These are phyloP conservation scores for Resseliella maxima DNA, from an alignment of 2,888 invertebrate species.

Conservation along the genomic window DNA sequence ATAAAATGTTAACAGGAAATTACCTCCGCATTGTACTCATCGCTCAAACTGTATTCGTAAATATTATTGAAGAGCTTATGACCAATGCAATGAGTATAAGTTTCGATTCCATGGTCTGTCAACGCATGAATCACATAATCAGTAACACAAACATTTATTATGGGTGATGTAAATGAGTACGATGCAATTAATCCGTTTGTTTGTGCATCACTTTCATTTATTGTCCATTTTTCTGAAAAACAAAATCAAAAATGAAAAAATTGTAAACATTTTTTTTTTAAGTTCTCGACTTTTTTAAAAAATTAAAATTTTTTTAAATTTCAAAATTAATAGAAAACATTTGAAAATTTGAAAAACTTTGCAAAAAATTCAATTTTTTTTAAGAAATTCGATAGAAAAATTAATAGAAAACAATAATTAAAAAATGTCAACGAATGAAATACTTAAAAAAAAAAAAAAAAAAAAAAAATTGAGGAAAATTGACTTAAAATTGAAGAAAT, in stretches of 20 bases:
- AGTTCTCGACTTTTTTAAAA: too few relatives aligned
- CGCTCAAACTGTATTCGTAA: constrained; percentile 66
- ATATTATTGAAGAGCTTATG: constrained; percentile 71
- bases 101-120: constrained; percentile 80
- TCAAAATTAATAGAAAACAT: not conserved
- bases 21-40: constrained; percentile 64
- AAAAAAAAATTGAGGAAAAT: too few relatives aligned
- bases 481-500: too few relatives aligned
- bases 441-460: too few relatives aligned
- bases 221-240: constrained; percentile 65
- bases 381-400: too few relatives aligned
- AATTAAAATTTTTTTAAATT: not conserved
- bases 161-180: constrained; percentile 80
- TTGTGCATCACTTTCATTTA: constrained; percentile 62
- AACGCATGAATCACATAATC: constrained; percentile 78
- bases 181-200: constrained; percentile 71
- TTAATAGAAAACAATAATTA: too few relatives aligned
- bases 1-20: too few relatives aligned
- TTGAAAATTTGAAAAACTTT: too few relatives aligned
- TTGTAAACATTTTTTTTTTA: too few relatives aligned
- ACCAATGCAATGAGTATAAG: constrained; percentile 77
- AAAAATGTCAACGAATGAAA: too few relatives aligned
- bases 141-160: constrained; percentile 75
- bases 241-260: constrained; percentile 49
- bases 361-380: too few relatives aligned